Conservation (phyloP, 1,140 invertebrate genomes). For the Anoplophora glabripennis region DNA sequence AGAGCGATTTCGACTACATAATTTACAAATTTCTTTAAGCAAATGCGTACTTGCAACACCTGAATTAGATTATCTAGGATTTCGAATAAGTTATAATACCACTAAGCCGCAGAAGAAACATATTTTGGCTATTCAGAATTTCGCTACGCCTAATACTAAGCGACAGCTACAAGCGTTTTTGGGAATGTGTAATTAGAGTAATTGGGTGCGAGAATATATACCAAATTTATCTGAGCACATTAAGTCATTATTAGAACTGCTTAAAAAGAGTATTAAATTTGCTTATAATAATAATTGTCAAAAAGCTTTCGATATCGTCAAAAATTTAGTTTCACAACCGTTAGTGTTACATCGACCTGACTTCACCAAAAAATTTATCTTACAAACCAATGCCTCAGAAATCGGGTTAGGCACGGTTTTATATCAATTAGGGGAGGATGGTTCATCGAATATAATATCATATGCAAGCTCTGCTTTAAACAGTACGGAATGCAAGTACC, state of each 20-base stretch:
- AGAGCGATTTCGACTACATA: conserved; percentile 11
- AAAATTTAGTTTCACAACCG: conserved; percentile 8
- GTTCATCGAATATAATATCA: conserved; percentile 3
- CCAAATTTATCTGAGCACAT: conserved; percentile 22
- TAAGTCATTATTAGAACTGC: conserved; percentile 23
- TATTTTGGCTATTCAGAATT: conserved; percentile 26
- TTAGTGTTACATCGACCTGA: conserved; percentile 10
- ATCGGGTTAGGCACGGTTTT: conserved; percentile 21
- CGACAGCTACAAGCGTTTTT: conserved; percentile 34
- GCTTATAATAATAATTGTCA: conserved; percentile 13
- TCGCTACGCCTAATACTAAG: conserved; percentile 23
- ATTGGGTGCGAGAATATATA: conserved; percentile 34
- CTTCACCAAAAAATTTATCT: conserved; percentile 8
- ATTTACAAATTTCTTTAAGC: conserved; percentile 2
- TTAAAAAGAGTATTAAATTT: conserved; percentile 18
- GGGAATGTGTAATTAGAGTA: conserved; percentile 31
- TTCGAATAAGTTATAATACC: conserved; percentile 22
- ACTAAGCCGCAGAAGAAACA: conserved; percentile 31
- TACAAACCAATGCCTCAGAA: conserved; percentile 17
- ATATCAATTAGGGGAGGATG: conserved; percentile 9
- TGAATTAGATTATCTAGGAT: conserved; percentile 35
- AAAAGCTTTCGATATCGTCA: conserved; percentile 21
- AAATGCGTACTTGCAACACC: conserved; percentile 21
- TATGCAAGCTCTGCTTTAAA: conserved; percentile 22
- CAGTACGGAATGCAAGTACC: conserved; percentile 15